Percentiles rank a stretch among this genome's conserved stretches.
Evolutionary conservation across 2,113 vertebrate species (phyloP).

Genomic region (Scortum barcoo): DNA sequence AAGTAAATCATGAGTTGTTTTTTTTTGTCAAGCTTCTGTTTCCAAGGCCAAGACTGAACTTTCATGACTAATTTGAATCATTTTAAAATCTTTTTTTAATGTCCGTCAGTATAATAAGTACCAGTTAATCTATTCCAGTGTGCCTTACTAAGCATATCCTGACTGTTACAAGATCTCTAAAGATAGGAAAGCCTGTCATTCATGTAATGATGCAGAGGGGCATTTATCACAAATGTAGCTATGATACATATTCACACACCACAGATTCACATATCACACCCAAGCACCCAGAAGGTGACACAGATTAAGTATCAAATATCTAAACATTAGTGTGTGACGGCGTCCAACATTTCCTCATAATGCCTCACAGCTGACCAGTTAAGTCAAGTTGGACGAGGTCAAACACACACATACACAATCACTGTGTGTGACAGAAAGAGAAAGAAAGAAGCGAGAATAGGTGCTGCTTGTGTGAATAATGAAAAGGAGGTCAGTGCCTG

Average conservation of each 20-base stretch:
- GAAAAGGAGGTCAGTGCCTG: slow-evolving; percentile 77
- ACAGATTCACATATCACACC: background rate
- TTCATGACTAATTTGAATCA: background rate
- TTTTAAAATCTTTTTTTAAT: no score
- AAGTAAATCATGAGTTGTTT: background rate
- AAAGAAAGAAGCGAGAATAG: slow-evolving; percentile 50
- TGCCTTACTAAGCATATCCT: background rate
- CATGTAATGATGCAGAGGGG: background rate
- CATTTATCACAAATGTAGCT: background rate
- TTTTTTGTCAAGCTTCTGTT: no score
- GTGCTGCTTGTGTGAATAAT: slow-evolving; percentile 70
- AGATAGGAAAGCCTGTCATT: slow-evolving; percentile 4
- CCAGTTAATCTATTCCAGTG: background rate
- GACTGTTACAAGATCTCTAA: slow-evolving; percentile 15
- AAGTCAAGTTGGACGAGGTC: background rate
- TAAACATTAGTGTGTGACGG: background rate
- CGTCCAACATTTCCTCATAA: background rate
- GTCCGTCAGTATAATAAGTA: background rate
- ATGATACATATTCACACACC: slow-evolving; percentile 1
- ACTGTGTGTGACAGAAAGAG: slow-evolving; percentile 23
- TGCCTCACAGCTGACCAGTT: background rate
- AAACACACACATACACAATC: background rate
- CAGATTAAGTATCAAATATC: background rate
- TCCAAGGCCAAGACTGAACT: background rate
- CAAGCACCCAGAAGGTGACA: no score